Conservation (phyloP, 2,888 invertebrate genomes). For the Lithophane leautieri region DNA sequence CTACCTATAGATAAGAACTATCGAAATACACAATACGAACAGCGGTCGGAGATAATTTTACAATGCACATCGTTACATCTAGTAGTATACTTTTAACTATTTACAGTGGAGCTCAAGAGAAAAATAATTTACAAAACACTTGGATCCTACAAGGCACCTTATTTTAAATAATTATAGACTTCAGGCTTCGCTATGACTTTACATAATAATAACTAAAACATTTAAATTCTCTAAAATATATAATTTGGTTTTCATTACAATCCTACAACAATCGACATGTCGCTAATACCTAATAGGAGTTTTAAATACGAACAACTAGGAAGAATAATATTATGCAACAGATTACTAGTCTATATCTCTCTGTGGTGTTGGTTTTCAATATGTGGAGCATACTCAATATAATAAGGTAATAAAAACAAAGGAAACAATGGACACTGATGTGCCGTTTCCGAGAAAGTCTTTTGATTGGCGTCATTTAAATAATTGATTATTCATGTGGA, state of each 20-base stretch:
- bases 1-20: constrained; percentile 83
- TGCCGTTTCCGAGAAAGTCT: constrained; percentile 81
- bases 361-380: constrained; percentile 81
- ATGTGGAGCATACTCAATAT: constrained; percentile 67
- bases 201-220: constrained; percentile 88
- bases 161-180: constrained; percentile 88
- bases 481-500: constrained; percentile 90
- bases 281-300: constrained; percentile 89
- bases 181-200: constrained; percentile 90
- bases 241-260: constrained; percentile 90
- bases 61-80: constrained; percentile 85
- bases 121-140: constrained; percentile 88
- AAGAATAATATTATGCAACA: constrained; percentile 90
- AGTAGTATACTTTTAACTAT: constrained; percentile 89
- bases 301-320: constrained; percentile 89
- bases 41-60: constrained; percentile 84
- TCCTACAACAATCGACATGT: constrained; percentile 89
- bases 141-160: constrained; percentile 88
- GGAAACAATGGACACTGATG: constrained; percentile 75
- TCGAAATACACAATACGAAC: constrained; percentile 81
- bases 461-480: constrained; percentile 87
- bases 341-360: constrained; percentile 84
- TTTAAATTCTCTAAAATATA: constrained; percentile 90
- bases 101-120: constrained; percentile 86
- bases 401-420: constrained; percentile 65